phyloP scores from a whole-genome alignment of 2,113 vertebrate genomes.

The Corynorhinus townsendii region DNA sequence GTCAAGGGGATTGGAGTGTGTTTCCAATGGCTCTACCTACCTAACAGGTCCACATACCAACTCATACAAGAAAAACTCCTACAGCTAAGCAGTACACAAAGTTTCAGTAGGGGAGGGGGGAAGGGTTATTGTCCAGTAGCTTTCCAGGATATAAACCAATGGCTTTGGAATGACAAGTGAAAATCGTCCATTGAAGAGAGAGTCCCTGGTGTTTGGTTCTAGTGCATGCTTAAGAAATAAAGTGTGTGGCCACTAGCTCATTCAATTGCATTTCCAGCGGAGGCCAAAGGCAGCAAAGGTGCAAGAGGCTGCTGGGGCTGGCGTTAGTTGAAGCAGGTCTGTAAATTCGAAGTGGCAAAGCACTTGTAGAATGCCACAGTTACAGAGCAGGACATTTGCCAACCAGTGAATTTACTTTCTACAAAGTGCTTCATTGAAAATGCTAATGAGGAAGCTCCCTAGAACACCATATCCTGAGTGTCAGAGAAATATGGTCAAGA shows the following conservation, averaged over 20 bases:
- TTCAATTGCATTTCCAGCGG: constrained; percentile 39
- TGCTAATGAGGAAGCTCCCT: constrained; percentile 39
- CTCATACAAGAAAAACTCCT: background rate
- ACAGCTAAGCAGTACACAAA: background rate
- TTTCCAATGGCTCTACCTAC: constrained; percentile 36
- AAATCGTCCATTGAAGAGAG: constrained; percentile 33
- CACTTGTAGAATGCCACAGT: constrained; percentile 44
- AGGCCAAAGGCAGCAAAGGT: constrained; percentile 70
- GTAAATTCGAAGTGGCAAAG: background rate
- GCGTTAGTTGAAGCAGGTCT: constrained; percentile 20
- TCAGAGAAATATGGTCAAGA: constrained; percentile 14
- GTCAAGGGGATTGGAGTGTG: background rate
- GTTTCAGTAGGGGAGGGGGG: background rate
- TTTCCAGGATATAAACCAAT: constrained; percentile 22
- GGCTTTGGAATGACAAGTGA: background rate
- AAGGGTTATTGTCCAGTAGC: background rate
- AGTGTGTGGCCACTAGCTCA: constrained; percentile 49
- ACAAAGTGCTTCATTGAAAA: constrained; percentile 39
- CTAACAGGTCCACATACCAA: background rate
- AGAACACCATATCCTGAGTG: constrained; percentile 58
- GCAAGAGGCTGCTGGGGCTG: constrained; percentile 47
- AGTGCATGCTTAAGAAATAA: constrained; percentile 39
- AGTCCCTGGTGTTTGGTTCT: constrained; percentile 5
- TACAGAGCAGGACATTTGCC: background rate
- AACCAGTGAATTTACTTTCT: constrained; percentile 37